A percentile compares a stretch with the other conserved stretches of the same genome.
phyloP scores from a whole-genome alignment of 2,888 invertebrate species.

The Microctonus hyperodae region DNA sequence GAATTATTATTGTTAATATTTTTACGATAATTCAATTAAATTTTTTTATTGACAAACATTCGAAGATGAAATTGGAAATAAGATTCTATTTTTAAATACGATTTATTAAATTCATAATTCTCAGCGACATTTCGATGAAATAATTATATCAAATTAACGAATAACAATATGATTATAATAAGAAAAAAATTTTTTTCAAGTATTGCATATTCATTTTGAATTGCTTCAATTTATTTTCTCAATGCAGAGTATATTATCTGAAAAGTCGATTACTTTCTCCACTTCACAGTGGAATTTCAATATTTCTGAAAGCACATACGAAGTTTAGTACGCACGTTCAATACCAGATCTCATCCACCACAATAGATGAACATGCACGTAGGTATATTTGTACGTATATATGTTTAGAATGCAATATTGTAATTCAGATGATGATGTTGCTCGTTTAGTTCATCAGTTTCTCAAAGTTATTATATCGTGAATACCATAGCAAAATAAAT shows the following conservation, averaged over 20 bases:
- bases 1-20: no score
- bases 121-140: no score
- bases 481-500: neutral
- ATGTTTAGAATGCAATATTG: conserved; percentile 4
- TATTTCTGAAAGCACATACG: conserved; percentile 31
- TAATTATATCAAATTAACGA: no score
- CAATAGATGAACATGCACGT: neutral
- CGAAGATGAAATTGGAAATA: no score
- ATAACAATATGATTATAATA: neutral
- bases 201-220: neutral
- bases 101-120: no score
- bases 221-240: neutral
- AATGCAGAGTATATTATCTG: neutral
- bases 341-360: conserved; percentile 13
- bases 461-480: neutral
- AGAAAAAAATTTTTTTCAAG: neutral
- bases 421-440: neutral
- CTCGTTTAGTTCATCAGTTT: neutral
- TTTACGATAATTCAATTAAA: no score
- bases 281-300: conserved; percentile 42
- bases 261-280: conserved; percentile 25
- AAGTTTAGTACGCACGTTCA: conserved; percentile 9
- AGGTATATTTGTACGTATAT: neutral
- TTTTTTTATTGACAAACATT: no score
- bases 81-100: no score